phyloP scores from a whole-genome alignment of 1,140 invertebrate species.

The Sycophila sp. region DNA sequence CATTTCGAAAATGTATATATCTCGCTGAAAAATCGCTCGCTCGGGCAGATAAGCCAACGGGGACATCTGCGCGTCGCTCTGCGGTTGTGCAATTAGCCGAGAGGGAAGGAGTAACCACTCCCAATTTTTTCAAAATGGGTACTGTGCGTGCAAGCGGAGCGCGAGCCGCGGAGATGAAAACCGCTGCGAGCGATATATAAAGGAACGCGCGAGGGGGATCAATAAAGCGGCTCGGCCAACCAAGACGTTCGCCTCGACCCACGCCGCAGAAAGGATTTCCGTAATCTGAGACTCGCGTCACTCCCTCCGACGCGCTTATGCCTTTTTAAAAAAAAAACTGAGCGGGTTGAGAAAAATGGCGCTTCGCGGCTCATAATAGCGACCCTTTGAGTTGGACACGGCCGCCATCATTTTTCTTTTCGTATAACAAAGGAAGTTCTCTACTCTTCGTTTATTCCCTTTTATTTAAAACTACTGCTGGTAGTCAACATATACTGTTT shows the following conservation, averaged over 20 bases:
- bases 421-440: neutral
- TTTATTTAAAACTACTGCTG: too few relatives aligned
- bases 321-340: neutral
- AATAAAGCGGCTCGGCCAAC: neutral
- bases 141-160: too few relatives aligned
- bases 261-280: slow-evolving; percentile 46
- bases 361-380: slow-evolving; percentile 3
- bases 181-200: too few relatives aligned
- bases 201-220: neutral
- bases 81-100: too few relatives aligned
- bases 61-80: too few relatives aligned
- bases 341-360: slow-evolving; percentile 42
- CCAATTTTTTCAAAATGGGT: neutral
- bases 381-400: too few relatives aligned
- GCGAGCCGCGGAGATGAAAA: neutral
- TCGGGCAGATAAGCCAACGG: too few relatives aligned
- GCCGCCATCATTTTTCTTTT: neutral
- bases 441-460: too few relatives aligned
- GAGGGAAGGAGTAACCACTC: neutral
- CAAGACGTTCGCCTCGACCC: neutral
- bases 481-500: too few relatives aligned
- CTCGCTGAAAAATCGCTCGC: too few relatives aligned
- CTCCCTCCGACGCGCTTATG: neutral
- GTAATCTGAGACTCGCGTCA: slow-evolving; percentile 50
- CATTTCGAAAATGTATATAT: too few relatives aligned